Evolutionary conservation across 2,797 vertebrate genomes (phyloP).

Genomic region (Borostomias antarcticus): DNA sequence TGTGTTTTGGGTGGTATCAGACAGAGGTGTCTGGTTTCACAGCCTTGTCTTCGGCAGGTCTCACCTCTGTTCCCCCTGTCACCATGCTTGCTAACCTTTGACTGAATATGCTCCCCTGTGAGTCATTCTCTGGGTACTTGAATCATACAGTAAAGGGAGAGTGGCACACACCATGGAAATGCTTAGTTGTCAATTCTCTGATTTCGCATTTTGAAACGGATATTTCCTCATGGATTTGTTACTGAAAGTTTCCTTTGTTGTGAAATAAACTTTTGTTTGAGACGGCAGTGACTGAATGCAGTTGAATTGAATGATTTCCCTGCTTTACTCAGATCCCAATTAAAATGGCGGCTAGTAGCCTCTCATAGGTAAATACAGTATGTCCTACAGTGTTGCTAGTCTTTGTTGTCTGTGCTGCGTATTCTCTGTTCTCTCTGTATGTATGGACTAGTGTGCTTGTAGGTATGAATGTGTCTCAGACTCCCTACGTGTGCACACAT

Average conservation of each 20-base stretch:
- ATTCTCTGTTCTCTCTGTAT: background rate
- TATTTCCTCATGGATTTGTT: too few species aligned
- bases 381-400: too few species aligned
- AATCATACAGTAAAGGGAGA: background rate
- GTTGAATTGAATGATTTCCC: background rate
- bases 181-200: too few species aligned
- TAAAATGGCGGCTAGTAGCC: too few species aligned
- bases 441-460: background rate
- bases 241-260: too few species aligned
- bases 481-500: background rate
- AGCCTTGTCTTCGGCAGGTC: constrained; percentile 25
- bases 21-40: constrained; percentile 55
- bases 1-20: constrained; percentile 32
- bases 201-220: too few species aligned
- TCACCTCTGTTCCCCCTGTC: constrained; percentile 50
- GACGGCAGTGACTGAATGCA: too few species aligned
- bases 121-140: constrained; percentile 21
- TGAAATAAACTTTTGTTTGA: too few species aligned
- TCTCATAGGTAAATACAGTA: too few species aligned
- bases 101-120: constrained; percentile 45
- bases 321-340: too few species aligned
- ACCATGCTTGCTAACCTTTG: constrained; percentile 59
- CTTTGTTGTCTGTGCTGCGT: background rate
- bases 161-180: background rate
- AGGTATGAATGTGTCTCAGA: background rate